Evolutionary conservation across 2,113 vertebrate genomes (phyloP), one percentile per base, ranked within the genome.

Genomic region (Paedocypris sp.): DNA sequence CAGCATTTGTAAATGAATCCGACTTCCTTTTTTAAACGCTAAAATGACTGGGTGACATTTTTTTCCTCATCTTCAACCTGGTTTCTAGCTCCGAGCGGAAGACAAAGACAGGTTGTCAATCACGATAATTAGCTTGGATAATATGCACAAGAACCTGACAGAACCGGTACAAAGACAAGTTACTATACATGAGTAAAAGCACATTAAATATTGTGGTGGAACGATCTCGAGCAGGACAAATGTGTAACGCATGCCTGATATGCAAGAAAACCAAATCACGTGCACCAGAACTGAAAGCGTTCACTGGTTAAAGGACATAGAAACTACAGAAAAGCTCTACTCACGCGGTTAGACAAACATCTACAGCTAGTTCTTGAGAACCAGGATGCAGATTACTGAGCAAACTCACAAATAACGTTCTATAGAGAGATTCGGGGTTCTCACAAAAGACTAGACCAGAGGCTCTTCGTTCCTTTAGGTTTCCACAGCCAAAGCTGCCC

Each of bases 401-500:
- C 60, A 76, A 73, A 95, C 92, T 95, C 92, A 98, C 94, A 86
- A 87, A 89, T 78, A 92, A 84, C 48, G 86, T 80, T 87, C 85
- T 91, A 90, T 79, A 92, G 84, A 90, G 80, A 77, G 91, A 89
- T 70, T 90, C 75, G 81, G 87, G 86, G 84, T 87, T 89, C 79
- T 94, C 92, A 86, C 89, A 93, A 90, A 97, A 93, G 79, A 97
- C 91, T 81, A 97, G 89, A 81, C 94, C 94, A 61, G 91, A 97
- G 32, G 90, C 92, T 79, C 87, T 88, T 84, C 94, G 88, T 85
- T 91, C 90, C 77, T 89, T 90, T 79, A 92, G 87, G 88, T 89
- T 89, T 73, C 92, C 93, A 74, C 90, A 93, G 83, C 91, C 92
- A 88, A 95, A 88, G 82, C 80, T 91, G 85, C 93, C 93, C 73